phyloP scores from a whole-genome alignment of 1,140 invertebrate species.

The Drosophila repletoides region DNA sequence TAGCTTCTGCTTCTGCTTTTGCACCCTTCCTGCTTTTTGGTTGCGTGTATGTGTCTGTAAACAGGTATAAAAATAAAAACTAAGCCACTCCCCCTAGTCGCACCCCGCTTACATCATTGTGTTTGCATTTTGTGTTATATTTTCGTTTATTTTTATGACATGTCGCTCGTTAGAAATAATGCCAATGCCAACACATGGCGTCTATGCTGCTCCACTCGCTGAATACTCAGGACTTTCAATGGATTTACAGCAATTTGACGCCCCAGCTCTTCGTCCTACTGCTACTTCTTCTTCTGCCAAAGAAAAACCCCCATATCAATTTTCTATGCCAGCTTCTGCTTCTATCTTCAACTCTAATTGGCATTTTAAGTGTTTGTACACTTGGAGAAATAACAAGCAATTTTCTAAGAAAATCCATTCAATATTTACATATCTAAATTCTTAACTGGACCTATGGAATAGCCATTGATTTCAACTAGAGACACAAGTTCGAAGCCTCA shows the following conservation, averaged over 20 bases:
- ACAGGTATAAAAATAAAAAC: constrained; percentile 81
- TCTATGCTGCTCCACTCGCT: constrained; percentile 1
- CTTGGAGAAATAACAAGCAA: no score
- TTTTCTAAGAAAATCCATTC: no score
- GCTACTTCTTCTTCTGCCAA: no score
- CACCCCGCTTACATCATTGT: no score
- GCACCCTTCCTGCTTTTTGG: constrained; percentile 15
- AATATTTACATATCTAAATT: no score
- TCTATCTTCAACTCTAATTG: constrained; percentile 57
- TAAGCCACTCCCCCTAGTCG: constrained; percentile 74
- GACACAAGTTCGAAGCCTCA: no score
- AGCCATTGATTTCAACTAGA: no score
- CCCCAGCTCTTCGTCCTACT: neutral
- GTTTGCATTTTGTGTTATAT: constrained; percentile 70
- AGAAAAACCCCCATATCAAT: neutral
- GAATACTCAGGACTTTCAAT: constrained; percentile 35
- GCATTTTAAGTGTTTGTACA: constrained; percentile 60
- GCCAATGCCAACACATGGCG: constrained; percentile 55
- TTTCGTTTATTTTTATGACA: constrained; percentile 81
- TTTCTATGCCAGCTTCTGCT: constrained; percentile 19
- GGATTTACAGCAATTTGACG: constrained; percentile 70
- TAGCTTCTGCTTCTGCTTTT: no score
- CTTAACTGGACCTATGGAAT: no score
- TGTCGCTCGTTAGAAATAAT: constrained; percentile 79
- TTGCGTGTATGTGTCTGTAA: constrained; percentile 55